Percentiles rank a stretch among this genome's conserved stretches.
These are phyloP conservation scores for Morone saxatilis DNA, from an alignment of 2,113 vertebrate species.

Conservation along the genomic window DNA sequence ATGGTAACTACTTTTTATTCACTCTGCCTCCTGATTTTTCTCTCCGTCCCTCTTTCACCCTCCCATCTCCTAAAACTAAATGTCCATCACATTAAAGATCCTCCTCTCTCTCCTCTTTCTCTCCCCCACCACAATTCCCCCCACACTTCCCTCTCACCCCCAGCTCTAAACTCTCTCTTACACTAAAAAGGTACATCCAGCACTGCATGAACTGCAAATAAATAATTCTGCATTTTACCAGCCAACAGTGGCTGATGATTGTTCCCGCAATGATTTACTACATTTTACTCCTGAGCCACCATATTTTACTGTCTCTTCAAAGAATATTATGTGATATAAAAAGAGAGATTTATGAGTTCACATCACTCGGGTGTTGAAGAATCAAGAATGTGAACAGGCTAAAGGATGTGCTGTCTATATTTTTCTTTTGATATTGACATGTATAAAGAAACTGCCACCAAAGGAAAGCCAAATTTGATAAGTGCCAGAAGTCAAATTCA, in stretches of 20 bases:
- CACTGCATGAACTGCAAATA: conserved; percentile 10
- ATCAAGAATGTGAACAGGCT: conserved; percentile 42
- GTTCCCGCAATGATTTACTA: conserved; percentile 25
- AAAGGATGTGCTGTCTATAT: conserved; percentile 37
- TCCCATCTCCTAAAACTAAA: conserved; percentile 62
- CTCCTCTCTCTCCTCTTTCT: conserved; percentile 55
- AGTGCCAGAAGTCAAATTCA: conserved; percentile 62
- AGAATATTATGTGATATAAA: conserved; percentile 42
- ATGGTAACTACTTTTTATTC: conserved; percentile 39
- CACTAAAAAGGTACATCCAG: conserved; percentile 20
- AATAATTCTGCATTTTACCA: conserved; percentile 12
- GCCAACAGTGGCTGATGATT: conserved; percentile 5
- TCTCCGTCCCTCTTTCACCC: conserved; percentile 61
- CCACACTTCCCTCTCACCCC: conserved; percentile 29
- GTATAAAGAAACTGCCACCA: conserved; percentile 25
- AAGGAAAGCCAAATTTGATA: conserved; percentile 50
- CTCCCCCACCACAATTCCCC: background rate
- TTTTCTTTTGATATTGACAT: conserved; percentile 56
- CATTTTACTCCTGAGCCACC: conserved; percentile 4
- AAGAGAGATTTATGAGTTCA: conserved; percentile 42
- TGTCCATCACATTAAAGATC: conserved; percentile 63
- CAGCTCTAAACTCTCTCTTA: conserved; percentile 17
- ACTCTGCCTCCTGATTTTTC: conserved; percentile 55
- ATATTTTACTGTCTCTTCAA: conserved; percentile 52
- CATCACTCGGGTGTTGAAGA: conserved; percentile 40